phyloP scores from a whole-genome alignment of 2,113 vertebrate genomes.

The Scatophagus argus region DNA sequence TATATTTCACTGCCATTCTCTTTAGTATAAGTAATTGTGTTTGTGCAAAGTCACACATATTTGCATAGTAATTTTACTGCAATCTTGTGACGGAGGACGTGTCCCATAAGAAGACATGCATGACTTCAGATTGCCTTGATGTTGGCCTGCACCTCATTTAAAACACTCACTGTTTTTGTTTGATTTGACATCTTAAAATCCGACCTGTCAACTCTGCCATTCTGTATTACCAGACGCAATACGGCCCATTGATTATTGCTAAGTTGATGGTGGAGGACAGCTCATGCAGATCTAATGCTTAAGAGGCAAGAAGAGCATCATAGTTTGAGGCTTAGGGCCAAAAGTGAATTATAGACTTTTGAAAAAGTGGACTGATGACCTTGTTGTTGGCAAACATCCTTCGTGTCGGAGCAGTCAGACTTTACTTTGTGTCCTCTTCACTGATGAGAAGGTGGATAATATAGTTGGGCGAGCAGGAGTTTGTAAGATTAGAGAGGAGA shows the following conservation, averaged over 20 bases:
- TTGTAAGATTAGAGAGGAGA: conserved; percentile 34
- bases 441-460: conserved; percentile 9
- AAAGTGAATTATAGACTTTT: not conserved
- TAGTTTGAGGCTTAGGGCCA: too few species aligned
- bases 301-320: too few species aligned
- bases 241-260: too few species aligned
- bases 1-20: not conserved
- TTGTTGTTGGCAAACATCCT: too few species aligned
- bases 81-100: not conserved
- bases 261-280: too few species aligned
- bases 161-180: conserved; percentile 15
- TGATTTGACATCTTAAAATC: conserved; percentile 13
- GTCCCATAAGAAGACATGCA: not conserved
- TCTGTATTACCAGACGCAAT: too few species aligned
- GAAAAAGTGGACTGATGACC: too few species aligned
- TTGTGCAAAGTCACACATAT: not conserved
- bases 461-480: not conserved
- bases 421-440: not conserved
- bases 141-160: not conserved
- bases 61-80: not conserved
- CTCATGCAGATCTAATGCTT: too few species aligned
- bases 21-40: not conserved
- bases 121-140: too few species aligned
- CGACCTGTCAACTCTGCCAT: too few species aligned
- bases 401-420: not conserved